Base-by-base conservation (phyloP, 1,140 invertebrate genomes). In the Trialeurodes vaporariorum region DNA sequence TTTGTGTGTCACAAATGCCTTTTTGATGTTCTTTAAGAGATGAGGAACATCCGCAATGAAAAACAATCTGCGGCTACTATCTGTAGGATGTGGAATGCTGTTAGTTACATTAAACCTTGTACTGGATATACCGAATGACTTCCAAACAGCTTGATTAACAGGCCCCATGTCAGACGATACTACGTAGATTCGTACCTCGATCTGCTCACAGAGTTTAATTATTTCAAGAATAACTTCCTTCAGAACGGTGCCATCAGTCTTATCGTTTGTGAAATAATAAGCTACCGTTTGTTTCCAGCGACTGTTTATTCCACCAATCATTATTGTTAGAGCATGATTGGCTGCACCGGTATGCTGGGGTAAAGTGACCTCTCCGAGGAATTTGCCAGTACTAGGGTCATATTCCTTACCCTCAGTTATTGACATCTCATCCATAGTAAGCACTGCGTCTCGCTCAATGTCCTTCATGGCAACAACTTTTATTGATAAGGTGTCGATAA, bases 401-500 rank as follows among this genome's bases (percentile, higher is more conserved):
- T 64, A 64, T 17, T n/a, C 17, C 23, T 34, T 64, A 13, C 27
- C 27, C 24, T 34, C 63, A n/a, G 26, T 64, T 2, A 64, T 2
- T 17, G 24, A 64, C 63, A 64, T 64, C 23, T 64, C 63, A 34
- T 64, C 27, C 12, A 64, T 23, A 63, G 25, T 59, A 26, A 70
- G 27, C n/a, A 70, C 17, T 22, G 67, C 68, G 49, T 70, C 62
- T 65, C 40, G 62, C 49, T 66, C 27, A n/a, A 64, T 63, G 40
- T 70, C 62, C 25, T 59, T 67, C 61, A 71, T 61, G 1, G 21
- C 17, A 22, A 5, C 1, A 12, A 67, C 26, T 67, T 69, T 71
- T 21, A 67, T 24, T 64, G 61, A 13, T 59, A 69, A 58, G 62
- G 69, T 66, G 11, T 64, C 27, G 59, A 70, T 69, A 27, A 70